A percentile compares a stretch with the other conserved stretches of the same genome.
These are phyloP conservation scores for Phocoena phocoena DNA, from an alignment of 2,113 vertebrate genomes.

Conservation along the genomic window DNA sequence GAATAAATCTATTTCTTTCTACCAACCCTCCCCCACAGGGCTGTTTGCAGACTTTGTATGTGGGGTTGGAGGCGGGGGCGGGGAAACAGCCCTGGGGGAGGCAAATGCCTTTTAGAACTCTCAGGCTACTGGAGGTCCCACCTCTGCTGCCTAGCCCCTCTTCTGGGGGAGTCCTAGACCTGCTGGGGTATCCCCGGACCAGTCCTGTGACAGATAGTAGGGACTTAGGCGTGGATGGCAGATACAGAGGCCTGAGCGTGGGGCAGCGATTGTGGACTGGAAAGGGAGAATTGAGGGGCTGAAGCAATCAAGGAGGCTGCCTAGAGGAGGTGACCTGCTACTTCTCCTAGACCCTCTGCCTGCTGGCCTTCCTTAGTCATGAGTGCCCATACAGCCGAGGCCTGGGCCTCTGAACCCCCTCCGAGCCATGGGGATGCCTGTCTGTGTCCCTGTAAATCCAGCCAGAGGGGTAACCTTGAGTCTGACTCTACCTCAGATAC, in stretches of 20 bases:
- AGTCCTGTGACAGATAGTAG: background rate
- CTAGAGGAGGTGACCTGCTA: background rate
- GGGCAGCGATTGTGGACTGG: background rate
- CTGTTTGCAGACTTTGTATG: slow-evolving; percentile 33
- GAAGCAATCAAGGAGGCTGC: background rate
- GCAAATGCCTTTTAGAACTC: background rate
- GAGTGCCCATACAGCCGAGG: background rate
- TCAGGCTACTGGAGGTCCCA: background rate
- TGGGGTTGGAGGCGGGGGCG: background rate
- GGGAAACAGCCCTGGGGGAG: background rate
- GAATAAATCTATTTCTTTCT: slow-evolving; percentile 80
- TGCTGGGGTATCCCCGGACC: background rate
- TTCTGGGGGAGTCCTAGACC: background rate
- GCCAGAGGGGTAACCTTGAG: background rate
- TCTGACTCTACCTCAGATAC: background rate
- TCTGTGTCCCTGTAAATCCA: background rate
- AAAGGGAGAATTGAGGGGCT: background rate
- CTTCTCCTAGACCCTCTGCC: background rate
- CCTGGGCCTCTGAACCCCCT: background rate
- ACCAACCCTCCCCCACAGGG: slow-evolving; percentile 14
- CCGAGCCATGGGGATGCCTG: background rate
- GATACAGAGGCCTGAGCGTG: background rate
- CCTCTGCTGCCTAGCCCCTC: background rate
- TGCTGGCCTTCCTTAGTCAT: background rate
- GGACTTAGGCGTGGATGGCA: background rate